Evolutionary conservation across 2,888 invertebrate genomes (phyloP).

Genomic region (Rhaphigaster nebulosa): DNA sequence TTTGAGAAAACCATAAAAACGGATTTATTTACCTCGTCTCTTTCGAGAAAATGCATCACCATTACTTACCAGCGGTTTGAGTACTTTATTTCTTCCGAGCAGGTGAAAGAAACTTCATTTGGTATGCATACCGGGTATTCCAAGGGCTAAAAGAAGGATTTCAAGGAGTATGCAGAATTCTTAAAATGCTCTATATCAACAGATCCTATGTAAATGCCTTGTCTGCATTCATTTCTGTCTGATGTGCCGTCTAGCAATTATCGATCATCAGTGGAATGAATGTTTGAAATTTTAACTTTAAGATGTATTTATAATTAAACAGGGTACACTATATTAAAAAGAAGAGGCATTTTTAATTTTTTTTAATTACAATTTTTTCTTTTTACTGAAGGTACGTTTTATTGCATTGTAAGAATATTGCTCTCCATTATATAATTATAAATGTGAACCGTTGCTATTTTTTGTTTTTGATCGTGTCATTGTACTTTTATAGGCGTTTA

Average conservation of each 20-base stretch:
- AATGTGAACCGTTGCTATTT: too few relatives aligned
- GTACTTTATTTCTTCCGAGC: constrained; percentile 16
- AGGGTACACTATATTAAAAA: neutral
- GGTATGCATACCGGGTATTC: constrained; percentile 28
- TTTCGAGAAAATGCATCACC: constrained; percentile 30
- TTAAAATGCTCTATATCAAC: constrained; percentile 27
- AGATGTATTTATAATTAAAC: neutral
- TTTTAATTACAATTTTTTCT: neutral
- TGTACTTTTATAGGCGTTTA: too few relatives aligned
- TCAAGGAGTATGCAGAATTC: constrained; percentile 25
- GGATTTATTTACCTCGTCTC: constrained; percentile 21
- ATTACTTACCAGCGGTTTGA: constrained; percentile 22
- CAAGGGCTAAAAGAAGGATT: neutral
- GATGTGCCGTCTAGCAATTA: neutral
- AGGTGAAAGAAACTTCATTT: constrained; percentile 37
- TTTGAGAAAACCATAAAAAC: constrained; percentile 41
- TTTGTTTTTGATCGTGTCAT: too few relatives aligned
- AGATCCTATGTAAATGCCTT: neutral
- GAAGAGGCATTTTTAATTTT: neutral
- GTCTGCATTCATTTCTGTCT: neutral
- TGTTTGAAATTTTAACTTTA: neutral
- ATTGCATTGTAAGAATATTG: neutral
- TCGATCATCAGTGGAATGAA: neutral
- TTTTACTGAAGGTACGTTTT: neutral
- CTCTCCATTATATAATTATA: neutral